These are phyloP conservation scores for Zeugodacus cucurbitae DNA, from an alignment of 1,140 invertebrate genomes.

Conservation along the genomic window DNA sequence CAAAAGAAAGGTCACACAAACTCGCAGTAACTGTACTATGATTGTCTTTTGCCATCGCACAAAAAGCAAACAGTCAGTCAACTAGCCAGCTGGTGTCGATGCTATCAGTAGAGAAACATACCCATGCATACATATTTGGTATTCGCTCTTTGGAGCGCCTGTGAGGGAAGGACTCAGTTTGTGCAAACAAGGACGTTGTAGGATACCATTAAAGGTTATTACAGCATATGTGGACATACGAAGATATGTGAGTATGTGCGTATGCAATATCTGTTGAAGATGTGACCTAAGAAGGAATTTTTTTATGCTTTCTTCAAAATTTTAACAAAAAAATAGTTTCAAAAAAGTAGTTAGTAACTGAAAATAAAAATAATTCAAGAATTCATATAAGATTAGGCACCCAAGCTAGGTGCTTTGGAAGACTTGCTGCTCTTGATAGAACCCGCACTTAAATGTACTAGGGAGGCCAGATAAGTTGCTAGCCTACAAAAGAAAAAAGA, in stretches of 20 bases:
- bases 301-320: too few relatives aligned
- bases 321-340: too few relatives aligned
- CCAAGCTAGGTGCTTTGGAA: too few relatives aligned
- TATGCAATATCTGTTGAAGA: neutral
- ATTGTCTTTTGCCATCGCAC: neutral
- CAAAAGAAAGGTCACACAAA: constrained; percentile 16
- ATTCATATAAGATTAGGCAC: too few relatives aligned
- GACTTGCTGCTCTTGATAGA: too few relatives aligned
- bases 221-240: neutral
- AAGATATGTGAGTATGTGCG: neutral
- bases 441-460: too few relatives aligned
- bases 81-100: neutral
- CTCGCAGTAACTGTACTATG: neutral
- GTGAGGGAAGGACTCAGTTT: neutral
- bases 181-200: neutral
- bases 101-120: neutral
- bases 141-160: too few relatives aligned
- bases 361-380: too few relatives aligned
- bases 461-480: too few relatives aligned
- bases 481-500: too few relatives aligned
- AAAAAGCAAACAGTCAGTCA: constrained; percentile 6
- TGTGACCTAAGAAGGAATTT: neutral
- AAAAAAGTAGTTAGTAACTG: too few relatives aligned
- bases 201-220: neutral
- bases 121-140: too few relatives aligned